These are phyloP conservation scores for Eucera pruinosa DNA, from an alignment of 2,888 invertebrate species.

Conservation along the genomic window DNA sequence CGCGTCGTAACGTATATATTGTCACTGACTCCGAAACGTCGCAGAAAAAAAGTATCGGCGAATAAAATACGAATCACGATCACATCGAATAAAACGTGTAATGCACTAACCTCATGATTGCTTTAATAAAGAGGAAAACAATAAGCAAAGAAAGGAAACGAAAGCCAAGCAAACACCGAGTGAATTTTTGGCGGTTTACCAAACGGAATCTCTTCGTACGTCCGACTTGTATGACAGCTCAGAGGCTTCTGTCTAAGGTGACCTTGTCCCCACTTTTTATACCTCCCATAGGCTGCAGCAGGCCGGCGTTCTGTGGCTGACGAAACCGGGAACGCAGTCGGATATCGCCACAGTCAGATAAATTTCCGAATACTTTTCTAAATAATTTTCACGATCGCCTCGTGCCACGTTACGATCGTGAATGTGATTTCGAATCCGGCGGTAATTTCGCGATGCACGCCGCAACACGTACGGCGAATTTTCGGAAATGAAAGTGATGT, in stretches of 20 bases:
- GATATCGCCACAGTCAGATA: background rate
- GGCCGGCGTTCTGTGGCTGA: slow-evolving; percentile 17
- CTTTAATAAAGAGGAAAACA: background rate
- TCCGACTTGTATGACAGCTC: slow-evolving; percentile 76
- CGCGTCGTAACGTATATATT: background rate
- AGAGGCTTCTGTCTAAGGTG: slow-evolving; percentile 77
- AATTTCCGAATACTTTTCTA: background rate
- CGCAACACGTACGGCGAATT: slow-evolving; percentile 39
- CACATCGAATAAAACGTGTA: background rate
- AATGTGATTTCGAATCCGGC: slow-evolving; percentile 10
- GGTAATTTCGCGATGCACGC: slow-evolving; percentile 21
- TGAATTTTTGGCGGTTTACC: slow-evolving; percentile 17
- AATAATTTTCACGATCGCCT: background rate
- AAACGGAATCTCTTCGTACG: slow-evolving; percentile 28
- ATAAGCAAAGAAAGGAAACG: slow-evolving; percentile 6
- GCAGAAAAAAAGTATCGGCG: background rate
- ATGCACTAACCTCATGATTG: slow-evolving; percentile 41
- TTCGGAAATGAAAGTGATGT: slow-evolving; percentile 42
- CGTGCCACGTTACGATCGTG: background rate
- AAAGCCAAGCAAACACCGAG: slow-evolving; percentile 20
- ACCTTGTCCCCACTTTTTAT: slow-evolving; percentile 82
- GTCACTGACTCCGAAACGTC: too few relatives aligned
- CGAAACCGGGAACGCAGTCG: slow-evolving; percentile 22
- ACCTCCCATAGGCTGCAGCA: slow-evolving; percentile 40
- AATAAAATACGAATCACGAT: background rate